Percentiles rank a stretch among this genome's conserved stretches.
phyloP scores from a whole-genome alignment of 2,888 invertebrate genomes.

The Ectobius pallidus region DNA sequence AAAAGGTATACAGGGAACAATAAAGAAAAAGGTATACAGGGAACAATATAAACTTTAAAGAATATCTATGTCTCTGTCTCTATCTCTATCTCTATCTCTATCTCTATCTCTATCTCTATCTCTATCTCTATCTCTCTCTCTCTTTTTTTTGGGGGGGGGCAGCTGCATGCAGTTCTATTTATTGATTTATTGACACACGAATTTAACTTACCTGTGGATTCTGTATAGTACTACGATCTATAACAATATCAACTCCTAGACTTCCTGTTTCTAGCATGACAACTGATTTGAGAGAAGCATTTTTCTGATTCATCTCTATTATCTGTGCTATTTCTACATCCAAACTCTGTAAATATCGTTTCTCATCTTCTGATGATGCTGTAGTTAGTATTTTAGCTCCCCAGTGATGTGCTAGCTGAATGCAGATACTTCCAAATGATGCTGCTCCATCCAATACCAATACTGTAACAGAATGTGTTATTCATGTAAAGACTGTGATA shows the following conservation, averaged over 20 bases:
- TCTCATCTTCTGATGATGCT: slow-evolving; percentile 53
- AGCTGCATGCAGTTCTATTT: too few relatives aligned
- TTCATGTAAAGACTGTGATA: too few relatives aligned
- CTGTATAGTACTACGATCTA: slow-evolving; percentile 52
- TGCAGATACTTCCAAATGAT: slow-evolving; percentile 53
- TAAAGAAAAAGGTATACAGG: too few relatives aligned
- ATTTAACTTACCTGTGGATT: slow-evolving; percentile 14
- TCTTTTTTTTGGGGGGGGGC: too few relatives aligned
- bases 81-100: too few relatives aligned
- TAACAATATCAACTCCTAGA: slow-evolving; percentile 56
- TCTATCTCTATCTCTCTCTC: too few relatives aligned
- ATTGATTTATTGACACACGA: not conserved
- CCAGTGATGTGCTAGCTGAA: slow-evolving; percentile 56
- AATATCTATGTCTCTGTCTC: too few relatives aligned
- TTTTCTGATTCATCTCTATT: slow-evolving; percentile 47
- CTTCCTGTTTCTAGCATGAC: slow-evolving; percentile 57
- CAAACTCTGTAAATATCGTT: slow-evolving; percentile 52
- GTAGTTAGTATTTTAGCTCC: slow-evolving; percentile 57
- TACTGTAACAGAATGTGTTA: slow-evolving; percentile 48
- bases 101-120: too few relatives aligned
- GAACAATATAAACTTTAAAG: too few relatives aligned
- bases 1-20: too few relatives aligned
- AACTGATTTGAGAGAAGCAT: slow-evolving; percentile 49
- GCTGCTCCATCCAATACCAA: slow-evolving; percentile 56
- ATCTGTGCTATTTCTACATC: slow-evolving; percentile 38